Base-by-base conservation (phyloP, 2,797 vertebrate genomes). In the Iguana delicatissima region DNA sequence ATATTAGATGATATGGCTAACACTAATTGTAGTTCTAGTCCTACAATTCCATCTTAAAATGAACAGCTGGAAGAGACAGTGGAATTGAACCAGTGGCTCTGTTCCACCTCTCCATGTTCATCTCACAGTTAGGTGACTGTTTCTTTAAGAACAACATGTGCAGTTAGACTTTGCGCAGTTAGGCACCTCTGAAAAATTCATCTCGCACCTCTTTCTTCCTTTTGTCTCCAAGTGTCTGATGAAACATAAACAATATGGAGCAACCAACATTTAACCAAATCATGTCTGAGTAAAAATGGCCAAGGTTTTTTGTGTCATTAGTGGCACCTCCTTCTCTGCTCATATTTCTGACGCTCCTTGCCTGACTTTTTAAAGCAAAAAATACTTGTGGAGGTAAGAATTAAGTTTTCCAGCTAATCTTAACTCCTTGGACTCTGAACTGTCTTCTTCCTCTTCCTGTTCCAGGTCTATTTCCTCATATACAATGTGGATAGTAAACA, bases 401-500 rank as follows among this genome's bases (percentile, higher is more conserved):
- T n/a, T 42, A 89, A 74, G 35, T 69, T 83, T 89, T 59, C 50
- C 46, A 42, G 35, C 29, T 83, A 46, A 24, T 82, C 79, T 22
- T 24, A 73, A 89, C 22, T 57, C 18, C n/a, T 74, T 57, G 26
- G 1, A 35, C 64, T 67, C 59, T 82, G 80, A 29, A n/a, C 26
- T 67, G 42, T 87, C 50, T 42, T 67, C 59, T 62, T 62, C 1
- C 20, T 6, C 59, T 62, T 87, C 85, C 86, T 83, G 67, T 89
- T 59, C 80, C 35, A 73, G 80, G 35, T 73, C 35, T 81, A 12
- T 73, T 88, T 88, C 64, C 64, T 88, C 10, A 22, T 81, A 88
- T 81, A 82, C 64, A 82, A 29, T 82, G 46, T 72, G 80, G 55
- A 50, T 46, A 73, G 74, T 73, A 83, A 88, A 57, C 29, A 20